Conservation (phyloP, 2,113 vertebrate genomes). For the Orientallactaga bullata region DNA sequence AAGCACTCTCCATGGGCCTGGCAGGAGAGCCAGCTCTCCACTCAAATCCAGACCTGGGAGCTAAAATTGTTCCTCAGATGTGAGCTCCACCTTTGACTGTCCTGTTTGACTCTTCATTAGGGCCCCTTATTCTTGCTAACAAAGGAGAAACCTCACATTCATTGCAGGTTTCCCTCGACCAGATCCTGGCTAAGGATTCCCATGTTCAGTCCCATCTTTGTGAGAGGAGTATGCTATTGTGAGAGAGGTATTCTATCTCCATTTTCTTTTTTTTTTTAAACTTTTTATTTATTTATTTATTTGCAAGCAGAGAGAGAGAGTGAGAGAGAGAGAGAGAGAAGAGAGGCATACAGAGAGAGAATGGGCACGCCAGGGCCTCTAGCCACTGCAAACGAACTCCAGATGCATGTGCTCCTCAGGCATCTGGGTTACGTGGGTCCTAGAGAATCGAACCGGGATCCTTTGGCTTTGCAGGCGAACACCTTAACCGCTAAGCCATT, state of each 20-base stretch:
- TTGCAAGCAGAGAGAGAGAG: too few relatives aligned
- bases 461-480: too few relatives aligned
- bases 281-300: too few relatives aligned
- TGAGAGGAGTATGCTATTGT: background rate
- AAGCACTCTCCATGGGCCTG: background rate
- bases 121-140: background rate
- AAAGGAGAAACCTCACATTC: background rate
- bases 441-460: too few relatives aligned
- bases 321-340: too few relatives aligned
- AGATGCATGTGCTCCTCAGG: too few relatives aligned
- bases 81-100: background rate
- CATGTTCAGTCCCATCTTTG: background rate
- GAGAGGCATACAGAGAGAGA: too few relatives aligned
- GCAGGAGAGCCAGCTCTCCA: background rate
- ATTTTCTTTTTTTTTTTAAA: too few relatives aligned
- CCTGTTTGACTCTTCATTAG: background rate
- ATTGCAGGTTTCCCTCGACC: rapidly evolving
- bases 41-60: background rate
- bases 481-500: too few relatives aligned
- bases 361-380: too few relatives aligned
- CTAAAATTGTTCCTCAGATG: background rate
- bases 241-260: background rate
- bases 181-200: rapidly evolving
- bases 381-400: too few relatives aligned
- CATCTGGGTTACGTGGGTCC: too few relatives aligned